These are phyloP conservation scores for Lophius americanus DNA, from an alignment of 2,797 vertebrate species.

Conservation along the genomic window DNA sequence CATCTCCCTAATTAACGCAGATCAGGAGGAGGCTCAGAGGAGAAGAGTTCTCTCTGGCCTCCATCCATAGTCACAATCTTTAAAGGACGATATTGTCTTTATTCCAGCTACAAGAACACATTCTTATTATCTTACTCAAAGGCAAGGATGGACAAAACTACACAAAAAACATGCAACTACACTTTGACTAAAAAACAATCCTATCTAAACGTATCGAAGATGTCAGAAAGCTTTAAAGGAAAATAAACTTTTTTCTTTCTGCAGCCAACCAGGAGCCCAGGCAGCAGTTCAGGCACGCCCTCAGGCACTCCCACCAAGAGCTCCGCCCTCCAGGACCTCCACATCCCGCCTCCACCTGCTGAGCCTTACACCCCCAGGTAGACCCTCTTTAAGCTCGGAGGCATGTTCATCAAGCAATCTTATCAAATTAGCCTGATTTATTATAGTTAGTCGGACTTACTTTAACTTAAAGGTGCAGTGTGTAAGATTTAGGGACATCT, in stretches of 20 bases:
- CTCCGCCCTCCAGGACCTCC: conserved; percentile 96
- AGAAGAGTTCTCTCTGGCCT: conserved; percentile 6
- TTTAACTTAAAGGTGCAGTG: no score
- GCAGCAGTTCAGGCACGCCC: conserved; percentile 94
- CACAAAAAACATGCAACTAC: no score
- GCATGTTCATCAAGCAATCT: no score
- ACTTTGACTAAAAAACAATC: no score
- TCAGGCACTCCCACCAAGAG: conserved; percentile 95
- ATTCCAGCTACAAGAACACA: no score
- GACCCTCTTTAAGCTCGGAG: no score
- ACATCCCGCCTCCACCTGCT: conserved; percentile 94
- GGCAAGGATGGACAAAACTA: neutral
- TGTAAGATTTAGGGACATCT: no score
- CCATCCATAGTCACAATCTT: neutral
- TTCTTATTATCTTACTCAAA: neutral
- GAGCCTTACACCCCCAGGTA: conserved; percentile 97
- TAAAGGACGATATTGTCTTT: no score
- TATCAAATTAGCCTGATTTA: no score
- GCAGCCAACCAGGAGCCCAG: conserved; percentile 95
- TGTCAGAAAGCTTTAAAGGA: no score
- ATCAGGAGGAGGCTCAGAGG: conserved; percentile 20
- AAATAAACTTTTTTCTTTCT: conserved; percentile 3
- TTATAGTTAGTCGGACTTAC: no score
- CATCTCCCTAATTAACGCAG: conserved; percentile 41
- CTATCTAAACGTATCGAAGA: no score